These are phyloP conservation scores for Bovichtus variegatus DNA, from an alignment of 2,797 vertebrate species.

Conservation along the genomic window DNA sequence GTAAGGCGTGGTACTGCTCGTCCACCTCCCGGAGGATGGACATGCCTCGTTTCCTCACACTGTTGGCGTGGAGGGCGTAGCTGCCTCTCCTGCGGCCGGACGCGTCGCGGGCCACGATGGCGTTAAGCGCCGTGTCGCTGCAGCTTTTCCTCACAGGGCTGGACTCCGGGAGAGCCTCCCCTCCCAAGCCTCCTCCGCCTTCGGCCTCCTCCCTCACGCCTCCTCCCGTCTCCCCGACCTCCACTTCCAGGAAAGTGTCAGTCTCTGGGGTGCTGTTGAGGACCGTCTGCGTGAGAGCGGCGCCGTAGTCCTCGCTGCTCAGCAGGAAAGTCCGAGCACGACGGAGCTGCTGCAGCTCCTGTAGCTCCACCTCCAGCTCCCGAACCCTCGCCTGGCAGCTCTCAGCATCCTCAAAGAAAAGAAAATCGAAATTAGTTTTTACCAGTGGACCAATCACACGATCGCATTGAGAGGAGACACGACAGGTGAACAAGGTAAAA, in stretches of 20 bases:
- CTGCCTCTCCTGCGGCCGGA: slow-evolving; percentile 91
- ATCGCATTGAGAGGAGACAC: no score
- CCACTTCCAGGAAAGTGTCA: slow-evolving; percentile 90
- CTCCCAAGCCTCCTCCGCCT: slow-evolving; percentile 66
- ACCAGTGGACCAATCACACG: no score
- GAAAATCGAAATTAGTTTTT: slow-evolving; percentile 11
- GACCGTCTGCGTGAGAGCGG: slow-evolving; percentile 90
- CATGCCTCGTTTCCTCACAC: slow-evolving; percentile 94
- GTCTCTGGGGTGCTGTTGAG: slow-evolving; percentile 94
- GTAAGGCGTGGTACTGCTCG: slow-evolving; percentile 96
- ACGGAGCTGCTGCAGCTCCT: slow-evolving; percentile 96
- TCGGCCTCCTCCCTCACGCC: slow-evolving; percentile 71
- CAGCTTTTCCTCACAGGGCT: slow-evolving; percentile 94
- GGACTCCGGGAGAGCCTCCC: slow-evolving; percentile 73
- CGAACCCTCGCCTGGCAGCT: slow-evolving; percentile 93
- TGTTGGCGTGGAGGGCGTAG: slow-evolving; percentile 94
- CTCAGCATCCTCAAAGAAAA: slow-evolving; percentile 90
- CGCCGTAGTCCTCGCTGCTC: slow-evolving; percentile 90
- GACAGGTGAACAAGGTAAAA: no score
- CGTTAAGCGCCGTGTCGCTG: slow-evolving; percentile 96
- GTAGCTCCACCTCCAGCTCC: slow-evolving; percentile 94
- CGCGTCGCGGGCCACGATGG: slow-evolving; percentile 92
- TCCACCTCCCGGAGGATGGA: slow-evolving; percentile 98
- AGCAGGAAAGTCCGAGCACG: slow-evolving; percentile 90
- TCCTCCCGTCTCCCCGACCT: slow-evolving; percentile 62